Evolutionary conservation across 2,797 vertebrate species (phyloP).

Genomic region (Hippocampus kuda): DNA sequence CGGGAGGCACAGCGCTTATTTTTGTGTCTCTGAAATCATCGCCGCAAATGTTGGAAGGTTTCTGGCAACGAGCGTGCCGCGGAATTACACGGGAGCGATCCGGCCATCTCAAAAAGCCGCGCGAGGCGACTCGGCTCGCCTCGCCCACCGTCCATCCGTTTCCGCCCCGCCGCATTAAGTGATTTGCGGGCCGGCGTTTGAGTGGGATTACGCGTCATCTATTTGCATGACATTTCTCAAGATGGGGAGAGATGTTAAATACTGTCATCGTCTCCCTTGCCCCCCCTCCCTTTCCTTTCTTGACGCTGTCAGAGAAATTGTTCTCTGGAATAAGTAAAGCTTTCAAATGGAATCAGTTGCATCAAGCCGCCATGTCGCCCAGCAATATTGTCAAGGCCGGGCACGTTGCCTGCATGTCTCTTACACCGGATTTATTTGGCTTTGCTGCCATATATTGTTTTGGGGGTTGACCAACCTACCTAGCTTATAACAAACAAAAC

Average conservation of each 20-base stretch:
- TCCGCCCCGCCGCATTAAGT: constrained; percentile 43
- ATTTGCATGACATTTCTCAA: constrained; percentile 50
- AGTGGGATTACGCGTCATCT: constrained; percentile 41
- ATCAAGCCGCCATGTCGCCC: constrained; percentile 10
- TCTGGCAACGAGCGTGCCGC: constrained; percentile 43
- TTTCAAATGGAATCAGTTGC: constrained; percentile 33
- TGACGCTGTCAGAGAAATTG: constrained; percentile 37
- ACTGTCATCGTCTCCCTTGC: constrained; percentile 2
- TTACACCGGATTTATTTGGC: background rate
- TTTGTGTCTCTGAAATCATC: constrained; percentile 45
- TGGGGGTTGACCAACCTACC: no score
- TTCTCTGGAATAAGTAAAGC: constrained; percentile 41
- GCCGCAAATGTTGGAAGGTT: constrained; percentile 47
- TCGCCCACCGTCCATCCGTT: constrained; percentile 17
- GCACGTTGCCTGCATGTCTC: constrained; percentile 10
- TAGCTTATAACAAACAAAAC: no score
- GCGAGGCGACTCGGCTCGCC: constrained; percentile 32
- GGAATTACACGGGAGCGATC: constrained; percentile 63
- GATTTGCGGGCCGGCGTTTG: constrained; percentile 51
- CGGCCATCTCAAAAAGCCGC: constrained; percentile 45
- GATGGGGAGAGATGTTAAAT: constrained; percentile 35
- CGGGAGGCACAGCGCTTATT: constrained; percentile 4
- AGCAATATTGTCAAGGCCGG: background rate
- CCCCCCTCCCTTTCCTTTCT: constrained; percentile 18
- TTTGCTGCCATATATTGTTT: background rate